A percentile compares a stretch with the other conserved stretches of the same genome.
Evolutionary conservation across 2,888 invertebrate species (phyloP).

Genomic region (Craniophora ligustri): DNA sequence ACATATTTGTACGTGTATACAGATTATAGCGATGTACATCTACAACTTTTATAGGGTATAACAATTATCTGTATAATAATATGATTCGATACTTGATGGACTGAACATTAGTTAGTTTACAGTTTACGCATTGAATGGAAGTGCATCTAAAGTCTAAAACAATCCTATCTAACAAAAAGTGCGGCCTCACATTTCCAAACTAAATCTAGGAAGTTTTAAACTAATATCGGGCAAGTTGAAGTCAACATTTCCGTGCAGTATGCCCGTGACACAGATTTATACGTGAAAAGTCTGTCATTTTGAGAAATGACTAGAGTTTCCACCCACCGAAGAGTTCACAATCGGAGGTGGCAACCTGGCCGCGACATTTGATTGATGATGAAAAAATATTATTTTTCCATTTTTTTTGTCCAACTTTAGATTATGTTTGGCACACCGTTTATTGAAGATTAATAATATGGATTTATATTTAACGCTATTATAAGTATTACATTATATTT

Average conservation of each 20-base stretch:
- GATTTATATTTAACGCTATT: background rate
- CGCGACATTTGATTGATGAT: slow-evolving; percentile 66
- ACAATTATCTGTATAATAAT: no score
- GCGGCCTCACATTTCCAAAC: slow-evolving; percentile 40
- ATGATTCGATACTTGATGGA: no score
- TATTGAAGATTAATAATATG: background rate
- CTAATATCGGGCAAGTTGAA: slow-evolving; percentile 50
- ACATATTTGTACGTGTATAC: no score
- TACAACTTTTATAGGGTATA: no score
- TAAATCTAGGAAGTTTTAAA: slow-evolving; percentile 51
- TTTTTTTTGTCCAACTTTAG: slow-evolving; percentile 24
- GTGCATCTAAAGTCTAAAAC: slow-evolving; percentile 22
- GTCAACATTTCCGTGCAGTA: slow-evolving; percentile 52
- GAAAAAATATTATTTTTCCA: slow-evolving; percentile 47
- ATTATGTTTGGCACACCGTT: slow-evolving; percentile 13
- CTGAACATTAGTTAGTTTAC: no score
- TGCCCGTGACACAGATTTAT: slow-evolving; percentile 70
- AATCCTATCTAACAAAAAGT: slow-evolving; percentile 38
- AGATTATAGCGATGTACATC: no score
- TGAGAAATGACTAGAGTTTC: slow-evolving; percentile 76
- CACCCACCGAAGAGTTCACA: slow-evolving; percentile 66
- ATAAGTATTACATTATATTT: no score
- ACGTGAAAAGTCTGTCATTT: slow-evolving; percentile 72
- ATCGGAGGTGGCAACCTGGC: slow-evolving; percentile 67
- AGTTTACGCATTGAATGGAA: background rate